phyloP scores from a whole-genome alignment of 2,888 invertebrate genomes.

The Agriopis leucophaearia region DNA sequence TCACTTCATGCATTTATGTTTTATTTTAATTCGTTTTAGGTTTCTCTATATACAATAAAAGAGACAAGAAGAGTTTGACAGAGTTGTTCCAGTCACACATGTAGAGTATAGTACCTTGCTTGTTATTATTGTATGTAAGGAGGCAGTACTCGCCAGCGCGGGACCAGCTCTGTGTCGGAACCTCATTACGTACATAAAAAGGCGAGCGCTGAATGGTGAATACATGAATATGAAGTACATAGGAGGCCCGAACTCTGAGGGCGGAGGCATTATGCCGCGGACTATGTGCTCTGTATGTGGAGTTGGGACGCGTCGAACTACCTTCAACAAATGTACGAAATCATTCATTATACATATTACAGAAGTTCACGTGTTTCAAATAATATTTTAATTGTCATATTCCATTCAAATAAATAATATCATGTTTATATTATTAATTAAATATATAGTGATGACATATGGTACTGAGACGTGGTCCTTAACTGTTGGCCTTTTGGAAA shows the following conservation, averaged over 20 bases:
- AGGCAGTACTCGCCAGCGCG: neutral
- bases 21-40: too few relatives aligned
- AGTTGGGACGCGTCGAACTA: too few relatives aligned
- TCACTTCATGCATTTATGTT: too few relatives aligned
- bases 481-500: too few relatives aligned
- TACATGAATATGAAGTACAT: constrained; percentile 27
- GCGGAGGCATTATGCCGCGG: neutral
- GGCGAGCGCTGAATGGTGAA: constrained; percentile 26
- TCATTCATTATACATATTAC: too few relatives aligned
- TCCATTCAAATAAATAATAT: too few relatives aligned
- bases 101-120: neutral
- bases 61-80: neutral
- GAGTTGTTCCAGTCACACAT: neutral
- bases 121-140: constrained; percentile 1
- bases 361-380: too few relatives aligned
- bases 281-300: neutral
- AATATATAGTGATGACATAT: too few relatives aligned
- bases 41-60: neutral
- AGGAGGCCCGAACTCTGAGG: neutral
- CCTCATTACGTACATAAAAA: constrained; percentile 29
- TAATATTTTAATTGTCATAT: too few relatives aligned
- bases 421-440: too few relatives aligned
- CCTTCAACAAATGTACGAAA: too few relatives aligned
- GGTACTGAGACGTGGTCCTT: too few relatives aligned
- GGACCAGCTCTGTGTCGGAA: neutral